These are phyloP conservation scores for Formica aserva DNA, from an alignment of 2,888 invertebrate genomes.

Conservation along the genomic window DNA sequence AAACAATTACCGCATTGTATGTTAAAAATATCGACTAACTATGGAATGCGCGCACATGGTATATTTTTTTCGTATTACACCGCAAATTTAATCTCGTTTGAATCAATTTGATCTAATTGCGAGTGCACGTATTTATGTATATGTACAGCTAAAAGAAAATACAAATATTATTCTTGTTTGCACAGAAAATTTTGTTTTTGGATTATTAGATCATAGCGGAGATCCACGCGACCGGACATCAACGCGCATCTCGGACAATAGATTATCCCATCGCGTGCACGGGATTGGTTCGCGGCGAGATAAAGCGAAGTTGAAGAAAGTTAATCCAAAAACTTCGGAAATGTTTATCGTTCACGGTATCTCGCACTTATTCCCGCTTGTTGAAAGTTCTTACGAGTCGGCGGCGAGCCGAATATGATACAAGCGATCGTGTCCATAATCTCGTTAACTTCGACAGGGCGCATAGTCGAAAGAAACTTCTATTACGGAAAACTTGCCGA, in stretches of 20 bases:
- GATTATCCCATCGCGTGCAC: slow-evolving; percentile 31
- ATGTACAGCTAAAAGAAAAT: background rate
- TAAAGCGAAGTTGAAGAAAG: slow-evolving; percentile 1
- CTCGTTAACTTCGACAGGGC: background rate
- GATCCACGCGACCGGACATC: slow-evolving; percentile 7
- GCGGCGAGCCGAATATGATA: background rate
- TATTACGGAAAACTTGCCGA: background rate
- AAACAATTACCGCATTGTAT: slow-evolving; percentile 34
- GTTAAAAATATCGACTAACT: slow-evolving; percentile 12
- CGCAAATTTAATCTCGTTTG: slow-evolving; percentile 17
- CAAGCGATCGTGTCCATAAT: background rate
- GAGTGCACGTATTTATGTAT: background rate
- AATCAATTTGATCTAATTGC: background rate
- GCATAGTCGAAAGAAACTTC: slow-evolving; percentile 6
- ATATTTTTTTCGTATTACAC: background rate
- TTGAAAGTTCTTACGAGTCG: slow-evolving; percentile 3
- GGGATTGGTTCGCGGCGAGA: background rate
- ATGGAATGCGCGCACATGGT: background rate
- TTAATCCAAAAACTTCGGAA: slow-evolving; percentile 32
- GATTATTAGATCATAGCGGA: background rate
- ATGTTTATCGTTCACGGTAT: slow-evolving; percentile 47
- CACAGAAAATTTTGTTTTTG: background rate
- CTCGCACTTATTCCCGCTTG: slow-evolving; percentile 1
- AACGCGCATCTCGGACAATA: slow-evolving; percentile 21
- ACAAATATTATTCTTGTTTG: background rate